Evolutionary conservation across 1,140 invertebrate species (phyloP).

Genomic region (Acromyrmex charruanus): DNA sequence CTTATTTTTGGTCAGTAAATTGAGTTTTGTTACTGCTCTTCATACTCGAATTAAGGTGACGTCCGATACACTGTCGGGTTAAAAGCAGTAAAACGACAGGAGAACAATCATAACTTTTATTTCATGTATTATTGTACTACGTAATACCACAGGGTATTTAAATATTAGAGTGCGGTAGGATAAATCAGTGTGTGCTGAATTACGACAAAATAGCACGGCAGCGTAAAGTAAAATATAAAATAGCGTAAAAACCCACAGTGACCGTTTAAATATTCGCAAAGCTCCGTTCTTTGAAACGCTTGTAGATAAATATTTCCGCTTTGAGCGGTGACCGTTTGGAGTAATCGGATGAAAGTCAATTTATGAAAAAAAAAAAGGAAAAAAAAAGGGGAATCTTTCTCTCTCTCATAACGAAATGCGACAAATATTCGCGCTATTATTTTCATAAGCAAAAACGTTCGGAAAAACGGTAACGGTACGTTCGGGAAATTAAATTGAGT

Average conservation of each 20-base stretch:
- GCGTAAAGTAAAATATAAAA: conserved; percentile 32
- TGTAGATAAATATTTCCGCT: conserved; percentile 25
- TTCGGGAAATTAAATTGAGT: conserved; percentile 35
- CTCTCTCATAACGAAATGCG: neutral
- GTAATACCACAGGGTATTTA: neutral
- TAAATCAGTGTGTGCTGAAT: neutral
- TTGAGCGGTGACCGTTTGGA: conserved; percentile 11
- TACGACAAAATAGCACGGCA: neutral
- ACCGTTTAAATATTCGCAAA: conserved; percentile 46
- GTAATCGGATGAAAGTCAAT: conserved; percentile 41
- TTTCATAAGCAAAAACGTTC: conserved; percentile 52
- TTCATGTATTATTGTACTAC: neutral
- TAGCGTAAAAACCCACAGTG: neutral
- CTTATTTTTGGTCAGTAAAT: conserved; percentile 79
- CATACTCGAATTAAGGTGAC: conserved; percentile 37
- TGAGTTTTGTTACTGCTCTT: conserved; percentile 72
- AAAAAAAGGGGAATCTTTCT: neutral
- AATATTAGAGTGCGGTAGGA: neutral
- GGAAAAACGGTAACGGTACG: conserved; percentile 25
- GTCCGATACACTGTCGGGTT: conserved; percentile 11
- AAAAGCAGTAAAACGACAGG: conserved; percentile 12
- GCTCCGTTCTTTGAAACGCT: conserved; percentile 30
- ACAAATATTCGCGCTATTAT: conserved; percentile 50
- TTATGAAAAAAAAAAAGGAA: neutral
- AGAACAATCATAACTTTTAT: conserved; percentile 4